Evolutionary conservation across 2,113 vertebrate species (phyloP).

Genomic region (Myocastor coypus): DNA sequence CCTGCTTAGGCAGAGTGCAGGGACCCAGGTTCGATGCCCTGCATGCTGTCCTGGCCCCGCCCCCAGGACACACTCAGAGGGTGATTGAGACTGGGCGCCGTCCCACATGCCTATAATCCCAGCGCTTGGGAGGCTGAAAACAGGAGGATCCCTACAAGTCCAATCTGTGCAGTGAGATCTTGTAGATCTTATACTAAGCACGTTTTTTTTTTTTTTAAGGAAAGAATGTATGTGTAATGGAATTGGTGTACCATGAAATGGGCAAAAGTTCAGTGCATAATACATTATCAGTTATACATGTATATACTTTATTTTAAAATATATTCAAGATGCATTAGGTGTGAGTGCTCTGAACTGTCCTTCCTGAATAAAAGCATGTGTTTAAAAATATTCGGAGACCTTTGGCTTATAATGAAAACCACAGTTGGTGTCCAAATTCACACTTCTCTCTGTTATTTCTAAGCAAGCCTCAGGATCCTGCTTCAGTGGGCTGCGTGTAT

Average conservation of each 20-base stretch:
- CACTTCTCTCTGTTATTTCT: not conserved
- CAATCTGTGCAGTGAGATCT: no score
- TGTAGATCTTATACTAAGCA: no score
- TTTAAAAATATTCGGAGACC: not conserved
- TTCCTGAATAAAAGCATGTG: not conserved
- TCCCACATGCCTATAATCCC: no score
- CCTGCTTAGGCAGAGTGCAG: no score
- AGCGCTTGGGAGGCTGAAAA: no score
- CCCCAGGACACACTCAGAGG: no score
- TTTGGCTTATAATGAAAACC: not conserved
- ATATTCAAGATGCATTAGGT: not conserved
- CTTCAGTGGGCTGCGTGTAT: not conserved
- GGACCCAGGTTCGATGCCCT: no score
- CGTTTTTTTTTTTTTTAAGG: no score
- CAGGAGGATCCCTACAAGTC: no score
- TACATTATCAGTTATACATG: not conserved
- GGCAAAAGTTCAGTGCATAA: not conserved
- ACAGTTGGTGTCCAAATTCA: not conserved
- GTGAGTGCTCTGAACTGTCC: not conserved
- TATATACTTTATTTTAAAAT: constrained; percentile 6
- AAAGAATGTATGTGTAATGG: not conserved
- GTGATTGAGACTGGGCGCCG: no score
- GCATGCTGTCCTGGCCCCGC: no score
- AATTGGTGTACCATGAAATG: not conserved
- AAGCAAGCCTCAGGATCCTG: not conserved